Evolutionary conservation across 2,113 vertebrate genomes (phyloP).

Genomic region (Microtus ochrogaster): DNA sequence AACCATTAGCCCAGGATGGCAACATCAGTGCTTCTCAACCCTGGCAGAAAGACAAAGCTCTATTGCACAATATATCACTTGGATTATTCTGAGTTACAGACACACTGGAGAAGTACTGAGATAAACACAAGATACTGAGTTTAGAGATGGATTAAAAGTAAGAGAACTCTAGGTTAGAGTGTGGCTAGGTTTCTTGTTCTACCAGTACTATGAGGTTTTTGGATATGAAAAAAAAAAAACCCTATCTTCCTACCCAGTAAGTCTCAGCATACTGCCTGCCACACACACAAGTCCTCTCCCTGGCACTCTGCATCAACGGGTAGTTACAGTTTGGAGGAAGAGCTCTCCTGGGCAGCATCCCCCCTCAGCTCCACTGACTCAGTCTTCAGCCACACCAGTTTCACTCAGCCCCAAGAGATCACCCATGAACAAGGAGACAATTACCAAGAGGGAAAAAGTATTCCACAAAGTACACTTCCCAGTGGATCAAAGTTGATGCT

Average conservation of each 20-base stretch:
- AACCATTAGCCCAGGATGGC: background rate
- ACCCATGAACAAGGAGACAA: background rate
- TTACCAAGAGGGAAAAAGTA: constrained; percentile 36
- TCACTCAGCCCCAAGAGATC: constrained; percentile 12
- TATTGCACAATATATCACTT: background rate
- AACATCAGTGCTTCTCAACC: background rate
- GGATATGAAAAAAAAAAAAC: background rate
- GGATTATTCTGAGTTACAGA: constrained; percentile 3
- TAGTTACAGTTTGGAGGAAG: constrained; percentile 27
- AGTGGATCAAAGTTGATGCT: background rate
- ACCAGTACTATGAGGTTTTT: background rate
- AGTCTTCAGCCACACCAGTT: constrained; percentile 37
- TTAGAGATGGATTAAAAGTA: background rate
- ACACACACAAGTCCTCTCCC: background rate
- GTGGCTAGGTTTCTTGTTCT: background rate
- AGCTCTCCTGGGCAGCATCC: background rate
- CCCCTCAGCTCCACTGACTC: background rate
- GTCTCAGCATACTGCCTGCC: background rate
- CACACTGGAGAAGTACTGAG: constrained; percentile 3
- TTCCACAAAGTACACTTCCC: constrained; percentile 48
- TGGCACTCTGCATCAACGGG: background rate
- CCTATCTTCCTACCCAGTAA: background rate
- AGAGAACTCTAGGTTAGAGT: background rate
- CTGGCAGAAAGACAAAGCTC: background rate
- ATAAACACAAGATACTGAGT: background rate